Conservation (phyloP, 2,797 vertebrate genomes). For the Myripristis jacobus region DNA sequence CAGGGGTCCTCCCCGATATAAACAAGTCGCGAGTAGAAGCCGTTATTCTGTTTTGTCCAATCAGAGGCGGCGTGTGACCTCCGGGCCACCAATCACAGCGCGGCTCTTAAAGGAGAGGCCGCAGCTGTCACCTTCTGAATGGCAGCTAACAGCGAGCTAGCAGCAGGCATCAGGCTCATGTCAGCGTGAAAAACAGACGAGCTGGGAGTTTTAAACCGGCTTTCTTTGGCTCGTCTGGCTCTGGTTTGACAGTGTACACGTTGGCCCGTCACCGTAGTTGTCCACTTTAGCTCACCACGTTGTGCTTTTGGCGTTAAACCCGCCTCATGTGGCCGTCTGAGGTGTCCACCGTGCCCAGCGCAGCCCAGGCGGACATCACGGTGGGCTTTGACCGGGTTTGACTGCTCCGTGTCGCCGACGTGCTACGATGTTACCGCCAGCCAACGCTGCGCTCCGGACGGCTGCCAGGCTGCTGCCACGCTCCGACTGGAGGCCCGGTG, state of each 20-base stretch:
- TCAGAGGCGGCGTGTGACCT: constrained; percentile 1
- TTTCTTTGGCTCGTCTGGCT: too few species aligned
- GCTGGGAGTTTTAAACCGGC: background rate
- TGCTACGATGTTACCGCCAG: constrained; percentile 71
- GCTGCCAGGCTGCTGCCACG: constrained; percentile 58
- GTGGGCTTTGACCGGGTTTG: constrained; percentile 37
- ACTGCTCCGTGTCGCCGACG: constrained; percentile 31
- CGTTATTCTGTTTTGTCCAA: constrained; percentile 42
- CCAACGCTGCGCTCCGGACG: constrained; percentile 41
- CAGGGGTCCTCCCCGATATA: constrained; percentile 2
- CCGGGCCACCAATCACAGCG: constrained; percentile 31
- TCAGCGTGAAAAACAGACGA: background rate
- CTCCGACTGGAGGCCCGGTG: constrained; percentile 63
- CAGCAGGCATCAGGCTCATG: background rate
- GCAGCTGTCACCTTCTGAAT: constrained; percentile 27
- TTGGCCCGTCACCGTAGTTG: background rate
- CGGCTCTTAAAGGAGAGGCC: constrained; percentile 27
- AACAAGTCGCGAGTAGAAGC: constrained; percentile 30
- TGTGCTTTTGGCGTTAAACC: background rate
- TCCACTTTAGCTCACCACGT: background rate
- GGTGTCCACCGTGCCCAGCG: background rate
- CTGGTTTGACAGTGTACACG: background rate
- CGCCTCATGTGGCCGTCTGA: background rate
- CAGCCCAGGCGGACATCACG: constrained; percentile 23
- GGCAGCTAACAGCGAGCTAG: background rate